Evolutionary conservation across 2,797 vertebrate species (phyloP).

Genomic region (Mormyrops attenuatus): DNA sequence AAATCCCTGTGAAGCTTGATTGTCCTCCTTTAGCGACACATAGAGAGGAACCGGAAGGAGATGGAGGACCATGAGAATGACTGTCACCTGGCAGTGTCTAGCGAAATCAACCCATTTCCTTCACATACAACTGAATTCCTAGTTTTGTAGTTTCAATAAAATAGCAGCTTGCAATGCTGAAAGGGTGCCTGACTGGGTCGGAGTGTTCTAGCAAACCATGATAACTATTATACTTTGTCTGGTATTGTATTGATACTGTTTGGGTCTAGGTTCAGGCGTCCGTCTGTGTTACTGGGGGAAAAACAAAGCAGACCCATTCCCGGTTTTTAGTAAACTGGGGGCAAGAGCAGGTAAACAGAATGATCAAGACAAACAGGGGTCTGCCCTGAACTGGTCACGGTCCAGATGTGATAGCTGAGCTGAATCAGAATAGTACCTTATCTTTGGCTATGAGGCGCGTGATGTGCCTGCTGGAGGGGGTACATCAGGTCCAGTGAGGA

Average conservation of each 20-base stretch:
- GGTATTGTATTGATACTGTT: not conserved
- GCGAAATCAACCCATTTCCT: not conserved
- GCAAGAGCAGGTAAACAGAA: not conserved
- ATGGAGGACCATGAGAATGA: not conserved
- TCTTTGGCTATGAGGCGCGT: not conserved
- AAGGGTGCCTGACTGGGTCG: not conserved
- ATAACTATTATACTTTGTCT: not conserved
- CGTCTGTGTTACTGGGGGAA: not conserved
- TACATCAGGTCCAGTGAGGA: not conserved
- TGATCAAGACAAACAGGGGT: not conserved
- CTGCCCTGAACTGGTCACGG: not conserved
- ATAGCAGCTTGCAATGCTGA: not conserved
- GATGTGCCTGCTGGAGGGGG: not conserved
- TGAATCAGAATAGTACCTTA: not conserved
- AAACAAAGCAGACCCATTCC: not conserved
- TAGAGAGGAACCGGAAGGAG: not conserved
- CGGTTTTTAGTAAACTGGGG: not conserved
- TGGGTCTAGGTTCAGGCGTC: not conserved
- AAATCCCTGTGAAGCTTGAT: slow-evolving; percentile 48
- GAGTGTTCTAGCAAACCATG: not conserved
- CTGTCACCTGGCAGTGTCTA: not conserved
- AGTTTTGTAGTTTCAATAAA: not conserved
- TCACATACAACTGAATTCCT: not conserved
- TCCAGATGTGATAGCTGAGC: not conserved
- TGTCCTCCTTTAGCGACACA: slow-evolving; percentile 44